Conservation (phyloP, 2,797 vertebrate species). For the Setipinna tenuifilis region DNA sequence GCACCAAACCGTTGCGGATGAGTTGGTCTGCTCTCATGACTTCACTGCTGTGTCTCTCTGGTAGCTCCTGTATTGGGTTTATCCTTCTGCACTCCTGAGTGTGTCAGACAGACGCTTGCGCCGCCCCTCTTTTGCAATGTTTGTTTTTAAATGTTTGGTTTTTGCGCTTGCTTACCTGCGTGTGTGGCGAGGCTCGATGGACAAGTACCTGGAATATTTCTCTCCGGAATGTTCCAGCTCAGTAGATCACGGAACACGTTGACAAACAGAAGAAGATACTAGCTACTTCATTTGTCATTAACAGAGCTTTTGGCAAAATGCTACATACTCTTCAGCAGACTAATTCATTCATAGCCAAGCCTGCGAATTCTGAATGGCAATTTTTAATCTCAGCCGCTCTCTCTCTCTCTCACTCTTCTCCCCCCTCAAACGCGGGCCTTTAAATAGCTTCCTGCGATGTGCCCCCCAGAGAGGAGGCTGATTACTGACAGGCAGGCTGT, state of each 20-base stretch:
- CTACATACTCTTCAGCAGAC: background rate
- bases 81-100: no score
- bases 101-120: background rate
- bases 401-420: background rate
- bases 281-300: background rate
- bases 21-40: background rate
- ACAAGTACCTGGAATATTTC: slow-evolving; percentile 19
- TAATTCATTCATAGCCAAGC: slow-evolving; percentile 7
- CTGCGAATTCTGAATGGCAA: slow-evolving; percentile 5
- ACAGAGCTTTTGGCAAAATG: background rate
- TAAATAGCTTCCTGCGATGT: background rate
- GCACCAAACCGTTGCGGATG: background rate
- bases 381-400: background rate
- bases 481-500: background rate
- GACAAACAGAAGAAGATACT: background rate
- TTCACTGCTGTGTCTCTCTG: background rate
- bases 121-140: background rate
- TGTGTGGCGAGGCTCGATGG: background rate
- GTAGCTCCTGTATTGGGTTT: background rate
- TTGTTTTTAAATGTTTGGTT: slow-evolving; percentile 8
- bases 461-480: background rate
- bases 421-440: background rate
- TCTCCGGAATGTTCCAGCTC: background rate
- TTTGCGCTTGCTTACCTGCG: slow-evolving; percentile 19
- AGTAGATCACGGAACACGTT: background rate